phyloP scores from a whole-genome alignment of 2,888 invertebrate genomes.

The Ptycholaimellus sp. region DNA sequence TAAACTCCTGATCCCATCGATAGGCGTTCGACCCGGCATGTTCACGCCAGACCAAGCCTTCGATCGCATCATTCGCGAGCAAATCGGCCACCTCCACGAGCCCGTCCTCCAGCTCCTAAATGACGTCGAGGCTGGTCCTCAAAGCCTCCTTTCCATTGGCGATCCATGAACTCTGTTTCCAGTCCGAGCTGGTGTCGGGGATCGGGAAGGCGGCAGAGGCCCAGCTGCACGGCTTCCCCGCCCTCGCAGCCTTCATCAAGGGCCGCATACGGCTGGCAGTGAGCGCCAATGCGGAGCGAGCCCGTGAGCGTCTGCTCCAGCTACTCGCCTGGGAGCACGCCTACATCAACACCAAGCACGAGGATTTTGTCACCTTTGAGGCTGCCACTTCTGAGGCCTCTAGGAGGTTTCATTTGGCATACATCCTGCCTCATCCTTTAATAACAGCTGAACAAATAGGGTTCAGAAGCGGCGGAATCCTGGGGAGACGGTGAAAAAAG shows the following conservation, averaged over 20 bases:
- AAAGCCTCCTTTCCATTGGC: too few relatives aligned
- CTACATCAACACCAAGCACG: constrained; percentile 6
- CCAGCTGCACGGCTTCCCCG: too few relatives aligned
- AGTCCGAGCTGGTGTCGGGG: too few relatives aligned
- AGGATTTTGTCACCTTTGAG: constrained; percentile 6
- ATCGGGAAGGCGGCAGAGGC: too few relatives aligned
- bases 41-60: constrained; percentile 30
- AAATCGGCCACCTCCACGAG: constrained; percentile 23
- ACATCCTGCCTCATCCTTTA: neutral
- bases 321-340: constrained; percentile 3
- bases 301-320: too few relatives aligned
- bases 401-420: neutral
- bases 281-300: too few relatives aligned
- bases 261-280: too few relatives aligned
- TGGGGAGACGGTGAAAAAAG: constrained; percentile 24
- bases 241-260: too few relatives aligned
- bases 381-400: constrained; percentile 1
- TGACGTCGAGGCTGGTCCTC: too few relatives aligned
- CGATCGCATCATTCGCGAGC: constrained; percentile 27
- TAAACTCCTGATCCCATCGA: too few relatives aligned
- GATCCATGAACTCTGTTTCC: too few relatives aligned
- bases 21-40: constrained; percentile 28
- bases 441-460: neutral
- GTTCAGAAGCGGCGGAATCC: constrained; percentile 1
- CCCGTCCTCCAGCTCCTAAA: constrained; percentile 2